A percentile compares a stretch with the other conserved stretches of the same genome.
Conservation (phyloP, 2,888 invertebrate genomes). For the Caenorhabditis imperialis region DNA sequence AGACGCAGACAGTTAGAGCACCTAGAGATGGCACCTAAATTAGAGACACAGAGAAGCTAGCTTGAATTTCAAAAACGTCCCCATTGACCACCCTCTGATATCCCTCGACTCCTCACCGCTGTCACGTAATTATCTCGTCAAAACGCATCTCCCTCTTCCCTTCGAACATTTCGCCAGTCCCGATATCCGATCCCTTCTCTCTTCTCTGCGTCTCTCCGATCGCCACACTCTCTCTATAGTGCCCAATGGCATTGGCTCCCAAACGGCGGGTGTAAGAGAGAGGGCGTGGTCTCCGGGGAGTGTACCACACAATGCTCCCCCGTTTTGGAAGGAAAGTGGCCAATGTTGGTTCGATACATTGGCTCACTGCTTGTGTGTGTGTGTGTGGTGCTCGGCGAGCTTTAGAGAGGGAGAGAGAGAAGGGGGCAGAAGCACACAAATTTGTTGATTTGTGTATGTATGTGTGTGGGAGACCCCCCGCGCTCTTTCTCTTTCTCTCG, state of each 20-base stretch:
- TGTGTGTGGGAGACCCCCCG: constrained; percentile 24
- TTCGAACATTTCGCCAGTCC: background rate
- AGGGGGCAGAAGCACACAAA: constrained; percentile 11
- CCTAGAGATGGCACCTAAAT: too few species aligned
- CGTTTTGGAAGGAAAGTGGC: too few species aligned
- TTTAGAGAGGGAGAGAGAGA: constrained; percentile 2
- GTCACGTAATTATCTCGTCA: constrained; percentile 41
- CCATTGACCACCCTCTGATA: too few species aligned
- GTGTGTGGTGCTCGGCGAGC: too few species aligned
- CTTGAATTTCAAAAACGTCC: too few species aligned
- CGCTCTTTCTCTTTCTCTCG: constrained; percentile 21
- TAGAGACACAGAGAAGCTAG: too few species aligned
- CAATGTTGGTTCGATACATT: too few species aligned
- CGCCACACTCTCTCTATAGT: constrained; percentile 19
- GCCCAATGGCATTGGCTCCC: too few species aligned
- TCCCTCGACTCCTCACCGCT: background rate
- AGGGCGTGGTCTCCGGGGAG: background rate
- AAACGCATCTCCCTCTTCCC: constrained; percentile 14
- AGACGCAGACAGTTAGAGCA: too few species aligned
- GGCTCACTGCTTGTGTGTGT: too few species aligned
- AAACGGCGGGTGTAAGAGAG: background rate
- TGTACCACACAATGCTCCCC: too few species aligned
- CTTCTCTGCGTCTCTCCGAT: constrained; percentile 25
- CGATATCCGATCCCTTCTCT: constrained; percentile 22
- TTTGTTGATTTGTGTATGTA: constrained; percentile 46